Evolutionary conservation across 2,797 vertebrate genomes (phyloP), one percentile per base, ranked within the genome.

Genomic region (Odontamblyopus rebecca): DNA sequence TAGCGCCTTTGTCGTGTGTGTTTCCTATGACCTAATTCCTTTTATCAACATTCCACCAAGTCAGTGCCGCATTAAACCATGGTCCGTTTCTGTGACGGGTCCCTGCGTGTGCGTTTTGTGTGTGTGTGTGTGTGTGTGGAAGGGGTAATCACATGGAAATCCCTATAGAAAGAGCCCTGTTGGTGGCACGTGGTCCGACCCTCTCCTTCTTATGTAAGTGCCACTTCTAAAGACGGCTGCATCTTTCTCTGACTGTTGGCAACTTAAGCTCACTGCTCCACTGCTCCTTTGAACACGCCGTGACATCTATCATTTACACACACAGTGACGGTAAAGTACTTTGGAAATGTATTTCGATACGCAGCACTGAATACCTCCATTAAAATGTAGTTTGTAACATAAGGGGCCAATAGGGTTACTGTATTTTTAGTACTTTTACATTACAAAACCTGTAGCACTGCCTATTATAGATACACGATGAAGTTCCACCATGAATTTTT

Each of bases 121-220:
- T 18, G n/a, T 53, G 50, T 53, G 51, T 53, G 51, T 53, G 16
- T n/a, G 56, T 27, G 32, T 19, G 61, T 18, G 19, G 70, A n/a
- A 15, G 9, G 38, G 44, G 69, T 70, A 65, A 62, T 73, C 74
- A 29, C 63, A 61, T 44, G 60, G 73, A 82, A 76, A 69, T 56
- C 66, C 66, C 67, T 29, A 15, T 32, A 62, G 65, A 51, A 27
- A 27, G 66, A 71, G 68, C 63, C 18, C 64, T 53, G 35, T 32
- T 29, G 71, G 68, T 69, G 68, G 77, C 26, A 2, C 35, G 44
- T 51, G 32, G 23, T 70, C 74, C 61, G 48, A 64, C 61, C 72
- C 74, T 68, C 6, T 27, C 69, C 54, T 70, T 84, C 67, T 85
- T 86, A 82, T 51, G 57, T 72, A 87, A 86, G 73, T 26, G 7